Percentiles rank a stretch among this genome's conserved stretches.
Conservation (phyloP, 1,140 invertebrate species). For the Battus philenor region DNA sequence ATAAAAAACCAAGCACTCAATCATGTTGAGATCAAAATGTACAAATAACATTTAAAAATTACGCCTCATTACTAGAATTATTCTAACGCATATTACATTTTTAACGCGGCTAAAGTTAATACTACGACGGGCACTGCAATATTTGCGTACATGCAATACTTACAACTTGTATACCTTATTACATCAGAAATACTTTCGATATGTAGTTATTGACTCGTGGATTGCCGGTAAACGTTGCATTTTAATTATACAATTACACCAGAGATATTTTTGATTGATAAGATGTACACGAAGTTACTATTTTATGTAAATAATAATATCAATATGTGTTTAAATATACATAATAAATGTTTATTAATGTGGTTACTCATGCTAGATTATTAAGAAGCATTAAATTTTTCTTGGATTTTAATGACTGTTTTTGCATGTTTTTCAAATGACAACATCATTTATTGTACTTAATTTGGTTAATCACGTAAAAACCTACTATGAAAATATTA, state of each 20-base stretch:
- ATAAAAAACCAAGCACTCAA: conserved; percentile 65
- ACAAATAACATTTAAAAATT: conserved; percentile 54
- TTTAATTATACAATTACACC: background rate
- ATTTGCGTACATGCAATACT: conserved; percentile 49
- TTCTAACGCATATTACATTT: conserved; percentile 38
- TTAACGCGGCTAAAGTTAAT: conserved; percentile 39
- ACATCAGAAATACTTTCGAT: conserved; percentile 56
- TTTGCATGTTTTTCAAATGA: too few species aligned
- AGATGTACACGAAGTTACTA: too few species aligned
- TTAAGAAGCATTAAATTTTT: too few species aligned
- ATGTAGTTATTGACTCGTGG: conserved; percentile 51
- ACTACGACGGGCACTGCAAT: conserved; percentile 64
- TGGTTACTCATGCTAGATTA: too few species aligned
- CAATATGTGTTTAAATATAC: too few species aligned
- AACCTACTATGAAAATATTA: too few species aligned
- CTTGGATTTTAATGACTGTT: too few species aligned
- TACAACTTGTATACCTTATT: conserved; percentile 44
- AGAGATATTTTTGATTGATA: too few species aligned
- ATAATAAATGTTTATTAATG: too few species aligned
- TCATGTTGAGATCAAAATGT: conserved; percentile 74
- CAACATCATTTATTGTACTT: too few species aligned
- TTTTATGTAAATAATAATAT: too few species aligned
- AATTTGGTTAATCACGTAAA: too few species aligned
- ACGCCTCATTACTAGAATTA: conserved; percentile 47
- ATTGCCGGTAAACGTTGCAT: background rate